Conservation (phyloP, 2,113 vertebrate genomes). For the Nesogale talazaci region DNA sequence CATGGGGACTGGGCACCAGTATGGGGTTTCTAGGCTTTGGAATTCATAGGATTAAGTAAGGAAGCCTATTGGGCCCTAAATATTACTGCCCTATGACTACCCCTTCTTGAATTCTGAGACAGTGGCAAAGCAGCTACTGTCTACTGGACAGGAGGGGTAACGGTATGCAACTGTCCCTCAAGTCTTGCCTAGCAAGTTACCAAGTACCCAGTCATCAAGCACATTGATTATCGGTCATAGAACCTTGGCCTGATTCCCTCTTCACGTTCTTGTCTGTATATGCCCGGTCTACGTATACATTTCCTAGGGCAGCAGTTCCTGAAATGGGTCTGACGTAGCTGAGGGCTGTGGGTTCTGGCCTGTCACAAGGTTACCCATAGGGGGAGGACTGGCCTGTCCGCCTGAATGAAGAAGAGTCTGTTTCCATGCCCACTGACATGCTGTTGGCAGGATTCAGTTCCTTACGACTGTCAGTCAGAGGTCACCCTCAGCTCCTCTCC, state of each 20-base stretch:
- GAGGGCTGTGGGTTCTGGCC: neutral
- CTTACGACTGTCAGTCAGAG: neutral
- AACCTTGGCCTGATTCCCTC: neutral
- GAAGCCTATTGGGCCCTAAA: neutral
- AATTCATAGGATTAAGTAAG: conserved; percentile 2
- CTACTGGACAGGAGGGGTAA: neutral
- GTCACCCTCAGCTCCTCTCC: neutral
- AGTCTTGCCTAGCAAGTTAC: neutral
- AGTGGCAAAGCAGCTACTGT: neutral
- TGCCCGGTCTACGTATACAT: neutral
- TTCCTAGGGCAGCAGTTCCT: neutral
- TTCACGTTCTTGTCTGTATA: neutral
- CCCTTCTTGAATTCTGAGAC: neutral
- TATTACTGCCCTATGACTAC: neutral
- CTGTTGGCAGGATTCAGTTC: neutral
- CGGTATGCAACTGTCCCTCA: neutral
- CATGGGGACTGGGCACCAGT: neutral
- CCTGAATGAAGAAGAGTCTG: neutral
- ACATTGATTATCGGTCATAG: neutral
- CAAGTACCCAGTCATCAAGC: neutral
- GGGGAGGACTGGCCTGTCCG: neutral
- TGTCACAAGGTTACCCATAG: neutral
- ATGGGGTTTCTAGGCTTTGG: neutral
- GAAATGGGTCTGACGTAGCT: neutral
- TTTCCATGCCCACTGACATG: neutral